These are phyloP conservation scores for Kobus ellipsiprymnus DNA, from an alignment of 2,113 vertebrate species.

Conservation along the genomic window DNA sequence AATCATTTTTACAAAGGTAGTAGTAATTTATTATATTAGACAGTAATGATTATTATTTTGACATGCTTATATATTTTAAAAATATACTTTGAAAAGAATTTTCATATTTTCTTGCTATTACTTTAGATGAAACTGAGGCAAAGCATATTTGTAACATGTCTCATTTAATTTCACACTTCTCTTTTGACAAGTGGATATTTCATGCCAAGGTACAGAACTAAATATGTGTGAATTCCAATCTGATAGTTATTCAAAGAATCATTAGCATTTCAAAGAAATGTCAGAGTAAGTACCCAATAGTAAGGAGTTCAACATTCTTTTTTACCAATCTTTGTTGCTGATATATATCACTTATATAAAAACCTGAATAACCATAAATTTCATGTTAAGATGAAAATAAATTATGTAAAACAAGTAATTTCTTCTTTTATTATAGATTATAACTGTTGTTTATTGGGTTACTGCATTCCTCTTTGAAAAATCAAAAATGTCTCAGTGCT, in stretches of 20 bases:
- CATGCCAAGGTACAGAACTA: slow-evolving; percentile 43
- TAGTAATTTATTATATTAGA: not conserved
- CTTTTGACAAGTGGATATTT: slow-evolving; percentile 45
- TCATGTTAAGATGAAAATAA: slow-evolving; percentile 31
- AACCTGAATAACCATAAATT: not conserved
- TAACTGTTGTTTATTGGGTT: not conserved
- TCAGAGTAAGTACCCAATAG: slow-evolving; percentile 16
- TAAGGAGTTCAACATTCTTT: not conserved
- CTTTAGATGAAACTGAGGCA: slow-evolving; percentile 16
- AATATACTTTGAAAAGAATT: not conserved
- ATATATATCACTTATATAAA: slow-evolving; percentile 37
- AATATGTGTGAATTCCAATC: slow-evolving; percentile 61
- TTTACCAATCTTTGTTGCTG: not conserved
- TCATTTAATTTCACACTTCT: slow-evolving; percentile 66
- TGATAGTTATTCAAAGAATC: slow-evolving; percentile 41
- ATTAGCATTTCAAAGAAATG: slow-evolving; percentile 70
- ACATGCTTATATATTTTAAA: not conserved
- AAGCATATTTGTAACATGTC: slow-evolving; percentile 48
- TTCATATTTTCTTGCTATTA: slow-evolving; percentile 39
- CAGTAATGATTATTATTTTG: slow-evolving; percentile 1
- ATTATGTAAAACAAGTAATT: slow-evolving; percentile 17
- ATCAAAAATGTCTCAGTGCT: not conserved
- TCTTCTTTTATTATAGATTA: not conserved
- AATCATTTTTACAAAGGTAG: not conserved
- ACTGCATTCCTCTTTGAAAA: not conserved